Conservation (phyloP, 2,797 vertebrate species). For the Denticeps clupeoides region DNA sequence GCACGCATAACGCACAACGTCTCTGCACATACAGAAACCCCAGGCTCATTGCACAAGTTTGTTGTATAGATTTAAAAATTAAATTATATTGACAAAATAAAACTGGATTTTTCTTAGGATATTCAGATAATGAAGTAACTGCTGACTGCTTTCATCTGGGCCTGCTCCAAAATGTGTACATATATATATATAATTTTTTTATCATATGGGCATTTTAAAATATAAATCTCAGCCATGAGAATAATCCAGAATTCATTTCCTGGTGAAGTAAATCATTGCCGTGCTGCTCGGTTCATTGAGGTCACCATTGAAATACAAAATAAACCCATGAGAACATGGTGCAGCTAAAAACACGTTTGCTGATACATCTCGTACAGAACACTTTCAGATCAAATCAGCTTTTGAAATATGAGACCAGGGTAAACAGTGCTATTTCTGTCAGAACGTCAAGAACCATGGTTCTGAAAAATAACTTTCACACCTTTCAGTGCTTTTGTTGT, state of each 20-base stretch:
- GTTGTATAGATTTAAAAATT: too few species aligned
- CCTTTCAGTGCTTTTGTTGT: slow-evolving; percentile 15
- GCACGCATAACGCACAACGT: too few species aligned
- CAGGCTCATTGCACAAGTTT: too few species aligned
- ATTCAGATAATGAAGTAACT: too few species aligned
- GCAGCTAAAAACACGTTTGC: slow-evolving; percentile 27
- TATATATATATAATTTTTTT: too few species aligned
- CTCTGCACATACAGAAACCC: too few species aligned
- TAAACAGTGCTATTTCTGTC: slow-evolving; percentile 16
- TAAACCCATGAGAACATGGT: slow-evolving; percentile 24
- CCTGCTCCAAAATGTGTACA: too few species aligned
- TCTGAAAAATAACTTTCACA: slow-evolving; percentile 24
- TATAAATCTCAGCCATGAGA: too few species aligned
- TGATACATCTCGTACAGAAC: slow-evolving; percentile 34
- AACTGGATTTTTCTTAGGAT: too few species aligned
- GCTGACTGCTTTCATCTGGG: too few species aligned
- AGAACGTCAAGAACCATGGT: slow-evolving; percentile 12
- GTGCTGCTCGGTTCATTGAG: slow-evolving; percentile 9
- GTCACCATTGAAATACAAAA: slow-evolving; percentile 25
- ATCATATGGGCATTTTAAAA: too few species aligned
- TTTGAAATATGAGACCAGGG: slow-evolving; percentile 53
- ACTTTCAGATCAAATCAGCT: slow-evolving; percentile 35
- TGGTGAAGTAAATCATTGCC: slow-evolving; percentile 1
- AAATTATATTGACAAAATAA: too few species aligned
- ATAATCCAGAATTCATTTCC: slow-evolving; percentile 11